Evolutionary conservation across 2,888 invertebrate species (phyloP).

Genomic region (Hesperia comma): DNA sequence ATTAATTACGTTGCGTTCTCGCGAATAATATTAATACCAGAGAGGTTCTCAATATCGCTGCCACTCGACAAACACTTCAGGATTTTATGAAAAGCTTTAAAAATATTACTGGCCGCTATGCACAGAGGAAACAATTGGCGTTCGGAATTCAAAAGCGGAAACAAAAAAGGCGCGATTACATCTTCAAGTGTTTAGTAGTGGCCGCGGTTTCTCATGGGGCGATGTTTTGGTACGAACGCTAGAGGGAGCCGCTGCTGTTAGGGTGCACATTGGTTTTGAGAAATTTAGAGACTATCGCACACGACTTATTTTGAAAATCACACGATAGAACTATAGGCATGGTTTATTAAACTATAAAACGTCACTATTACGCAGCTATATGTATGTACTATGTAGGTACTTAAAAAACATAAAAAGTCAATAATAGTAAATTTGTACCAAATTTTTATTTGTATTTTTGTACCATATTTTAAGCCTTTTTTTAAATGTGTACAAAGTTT

Average conservation of each 20-base stretch:
- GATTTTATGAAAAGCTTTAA: slow-evolving; percentile 57
- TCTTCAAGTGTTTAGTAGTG: slow-evolving; percentile 72
- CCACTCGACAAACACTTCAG: slow-evolving; percentile 72
- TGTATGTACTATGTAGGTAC: no score
- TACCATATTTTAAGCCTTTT: no score
- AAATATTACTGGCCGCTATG: slow-evolving; percentile 64
- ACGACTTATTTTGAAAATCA: no score
- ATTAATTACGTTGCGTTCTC: slow-evolving; percentile 58
- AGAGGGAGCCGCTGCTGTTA: slow-evolving; percentile 62
- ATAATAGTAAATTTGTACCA: no score
- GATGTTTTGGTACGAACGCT: slow-evolving; percentile 78
- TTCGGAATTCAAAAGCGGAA: slow-evolving; percentile 62
- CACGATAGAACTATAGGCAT: no score
- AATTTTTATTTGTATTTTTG: no score
- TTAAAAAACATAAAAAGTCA: no score
- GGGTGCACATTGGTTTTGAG: slow-evolving; percentile 35
- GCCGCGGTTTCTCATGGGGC: slow-evolving; percentile 80
- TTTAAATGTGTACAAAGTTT: no score
- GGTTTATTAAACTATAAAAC: no score
- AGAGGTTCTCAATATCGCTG: slow-evolving; percentile 72
- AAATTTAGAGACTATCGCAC: background rate
- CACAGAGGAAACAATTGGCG: slow-evolving; percentile 68
- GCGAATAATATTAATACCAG: slow-evolving; percentile 53
- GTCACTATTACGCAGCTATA: no score
- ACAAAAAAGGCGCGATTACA: slow-evolving; percentile 81